phyloP scores from a whole-genome alignment of 2,113 vertebrate genomes.

The Centropristis striata region DNA sequence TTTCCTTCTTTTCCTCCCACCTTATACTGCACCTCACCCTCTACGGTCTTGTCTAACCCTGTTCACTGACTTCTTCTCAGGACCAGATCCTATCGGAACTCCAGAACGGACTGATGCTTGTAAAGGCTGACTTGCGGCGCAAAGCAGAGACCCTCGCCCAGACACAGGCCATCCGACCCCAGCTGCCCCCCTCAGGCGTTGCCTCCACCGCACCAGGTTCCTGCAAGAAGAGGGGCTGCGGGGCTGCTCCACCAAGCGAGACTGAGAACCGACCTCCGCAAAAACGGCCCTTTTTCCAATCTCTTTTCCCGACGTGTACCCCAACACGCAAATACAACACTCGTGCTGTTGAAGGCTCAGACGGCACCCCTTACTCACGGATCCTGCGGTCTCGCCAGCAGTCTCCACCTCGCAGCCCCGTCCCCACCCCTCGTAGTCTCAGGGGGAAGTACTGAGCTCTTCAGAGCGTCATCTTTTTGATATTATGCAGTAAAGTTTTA shows the following conservation, averaged over 20 bases:
- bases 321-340: conserved; percentile 72
- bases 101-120: conserved; percentile 92
- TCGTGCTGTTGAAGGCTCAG: conserved; percentile 60
- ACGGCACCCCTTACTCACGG: conserved; percentile 81
- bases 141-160: conserved; percentile 89
- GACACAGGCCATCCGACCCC: conserved; percentile 40
- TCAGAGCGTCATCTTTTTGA: neutral
- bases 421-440: conserved; percentile 75
- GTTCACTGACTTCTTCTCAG: conserved; percentile 81
- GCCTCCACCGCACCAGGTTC: conserved; percentile 76
- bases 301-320: conserved; percentile 81
- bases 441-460: conserved; percentile 76
- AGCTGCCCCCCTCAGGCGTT: conserved; percentile 84
- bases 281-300: conserved; percentile 90
- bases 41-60: conserved; percentile 68
- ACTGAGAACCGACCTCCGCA: conserved; percentile 90
- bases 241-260: conserved; percentile 66
- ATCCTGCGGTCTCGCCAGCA: conserved; percentile 86
- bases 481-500: conserved; percentile 34
- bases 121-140: conserved; percentile 91
- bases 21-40: conserved; percentile 16
- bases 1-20: conserved; percentile 33
- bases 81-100: conserved; percentile 94
- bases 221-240: conserved; percentile 89
- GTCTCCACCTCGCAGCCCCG: conserved; percentile 81